Percentiles rank a stretch among this genome's conserved stretches.
These are phyloP conservation scores for Prionace glauca DNA, from an alignment of 2,797 vertebrate species.

Conservation along the genomic window DNA sequence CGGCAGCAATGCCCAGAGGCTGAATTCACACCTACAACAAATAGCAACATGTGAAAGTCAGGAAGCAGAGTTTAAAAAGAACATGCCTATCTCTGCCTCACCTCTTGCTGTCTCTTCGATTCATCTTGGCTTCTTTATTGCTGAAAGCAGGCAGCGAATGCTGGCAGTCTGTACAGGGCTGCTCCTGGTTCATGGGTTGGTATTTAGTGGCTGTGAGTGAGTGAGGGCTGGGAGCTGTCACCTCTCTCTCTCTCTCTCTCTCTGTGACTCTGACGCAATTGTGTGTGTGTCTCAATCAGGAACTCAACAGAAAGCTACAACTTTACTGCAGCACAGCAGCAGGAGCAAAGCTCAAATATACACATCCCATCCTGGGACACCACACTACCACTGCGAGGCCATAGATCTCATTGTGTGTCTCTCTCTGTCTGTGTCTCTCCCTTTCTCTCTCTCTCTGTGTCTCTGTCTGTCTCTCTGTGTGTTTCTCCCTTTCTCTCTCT, in stretches of 20 bases:
- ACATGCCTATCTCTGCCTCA: slow-evolving; percentile 40
- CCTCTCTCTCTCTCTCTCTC: not conserved
- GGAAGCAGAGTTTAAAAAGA: not conserved
- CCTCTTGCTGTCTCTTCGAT: slow-evolving; percentile 58
- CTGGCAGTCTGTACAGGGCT: not conserved
- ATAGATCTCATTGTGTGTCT: too few relatives aligned
- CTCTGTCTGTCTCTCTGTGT: too few relatives aligned
- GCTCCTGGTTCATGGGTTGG: not conserved
- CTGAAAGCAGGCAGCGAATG: not conserved
- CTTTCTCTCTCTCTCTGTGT: too few relatives aligned
- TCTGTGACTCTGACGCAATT: not conserved
- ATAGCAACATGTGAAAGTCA: not conserved
- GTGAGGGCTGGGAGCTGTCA: not conserved
- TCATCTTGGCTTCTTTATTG: slow-evolving; percentile 45
- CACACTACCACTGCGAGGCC: too few relatives aligned
- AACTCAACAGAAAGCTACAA: not conserved
- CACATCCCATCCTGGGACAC: too few relatives aligned
- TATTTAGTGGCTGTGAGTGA: not conserved
- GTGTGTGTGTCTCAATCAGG: not conserved
- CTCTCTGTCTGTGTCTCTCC: too few relatives aligned
- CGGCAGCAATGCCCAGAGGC: not conserved
- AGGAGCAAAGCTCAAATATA: too few relatives aligned
- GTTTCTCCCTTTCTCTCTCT: too few relatives aligned
- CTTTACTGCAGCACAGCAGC: not conserved
- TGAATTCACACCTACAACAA: not conserved